Conservation (phyloP, 2,113 vertebrate genomes). For the Tragelaphus buxtoni region DNA sequence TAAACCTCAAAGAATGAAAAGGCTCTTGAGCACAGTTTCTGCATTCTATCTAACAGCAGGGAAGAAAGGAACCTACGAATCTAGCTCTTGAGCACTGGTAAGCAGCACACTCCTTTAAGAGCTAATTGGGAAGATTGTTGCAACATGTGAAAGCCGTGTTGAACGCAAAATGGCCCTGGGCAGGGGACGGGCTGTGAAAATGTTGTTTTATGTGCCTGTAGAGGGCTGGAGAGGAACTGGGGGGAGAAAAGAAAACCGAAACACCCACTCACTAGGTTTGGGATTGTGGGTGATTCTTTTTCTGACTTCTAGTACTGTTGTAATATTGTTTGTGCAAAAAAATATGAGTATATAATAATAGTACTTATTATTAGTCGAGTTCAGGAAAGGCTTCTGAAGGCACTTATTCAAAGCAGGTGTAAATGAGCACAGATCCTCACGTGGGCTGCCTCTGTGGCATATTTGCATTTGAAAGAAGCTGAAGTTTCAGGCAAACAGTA, state of each 20-base stretch:
- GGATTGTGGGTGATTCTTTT: not conserved
- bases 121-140: not conserved
- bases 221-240: not conserved
- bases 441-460: not conserved
- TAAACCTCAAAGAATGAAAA: not conserved
- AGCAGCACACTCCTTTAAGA: not conserved
- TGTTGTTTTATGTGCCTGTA: fast-evolving
- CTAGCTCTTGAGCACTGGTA: not conserved
- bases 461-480: constrained; percentile 1
- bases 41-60: not conserved
- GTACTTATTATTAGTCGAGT: not conserved
- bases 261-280: not conserved
- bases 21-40: not conserved
- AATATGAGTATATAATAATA: not conserved
- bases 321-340: not conserved
- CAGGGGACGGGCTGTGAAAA: not conserved
- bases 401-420: not conserved
- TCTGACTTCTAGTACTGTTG: not conserved
- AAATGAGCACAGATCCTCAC: not conserved
- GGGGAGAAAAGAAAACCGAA: not conserved
- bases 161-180: not conserved
- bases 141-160: fast-evolving
- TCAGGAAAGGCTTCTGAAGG: not conserved
- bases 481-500: not conserved
- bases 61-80: not conserved